These are phyloP conservation scores for Mesocentrotus franciscanus DNA, from an alignment of 53 echinoderm and acorn worm genomes.

Conservation along the genomic window DNA sequence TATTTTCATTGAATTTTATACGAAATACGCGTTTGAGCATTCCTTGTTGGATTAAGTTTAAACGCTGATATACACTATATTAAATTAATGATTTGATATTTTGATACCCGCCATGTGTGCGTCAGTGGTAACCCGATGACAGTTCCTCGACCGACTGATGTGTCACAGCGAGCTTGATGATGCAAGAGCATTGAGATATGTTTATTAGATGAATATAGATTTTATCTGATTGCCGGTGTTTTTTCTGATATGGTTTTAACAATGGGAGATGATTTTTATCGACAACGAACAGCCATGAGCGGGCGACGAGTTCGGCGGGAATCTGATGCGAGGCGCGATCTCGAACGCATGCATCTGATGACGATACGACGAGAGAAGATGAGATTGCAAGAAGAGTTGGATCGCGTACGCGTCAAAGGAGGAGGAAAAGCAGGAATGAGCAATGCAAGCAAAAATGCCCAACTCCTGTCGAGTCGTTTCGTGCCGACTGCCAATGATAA, in stretches of 20 bases:
- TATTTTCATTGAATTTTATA: not conserved
- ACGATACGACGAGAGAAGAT: constrained; percentile 93
- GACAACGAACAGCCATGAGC: constrained; percentile 52
- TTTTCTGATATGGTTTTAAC: constrained; percentile 48
- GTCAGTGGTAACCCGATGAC: not conserved
- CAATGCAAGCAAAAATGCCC: constrained; percentile 16
- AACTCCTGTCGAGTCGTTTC: constrained; percentile 62
- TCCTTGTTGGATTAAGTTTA: not conserved
- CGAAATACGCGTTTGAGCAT: not conserved
- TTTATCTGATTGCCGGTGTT: not conserved
- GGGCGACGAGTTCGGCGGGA: constrained; percentile 74
- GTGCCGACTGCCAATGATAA: constrained; percentile 21
- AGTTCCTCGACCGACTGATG: not conserved
- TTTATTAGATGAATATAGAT: not conserved
- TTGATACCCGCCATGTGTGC: not conserved
- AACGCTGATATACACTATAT: not conserved
- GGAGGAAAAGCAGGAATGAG: not conserved
- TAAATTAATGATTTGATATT: not conserved
- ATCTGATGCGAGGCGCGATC: constrained; percentile 79
- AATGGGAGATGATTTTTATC: constrained; percentile 25
- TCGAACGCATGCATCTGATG: constrained; percentile 87
- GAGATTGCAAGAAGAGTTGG: constrained; percentile 84
- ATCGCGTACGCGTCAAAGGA: constrained; percentile 79
- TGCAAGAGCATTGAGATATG: not conserved
- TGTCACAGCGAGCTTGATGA: not conserved